These are phyloP conservation scores for Rhopalosiphum maidis DNA, from an alignment of 1,140 invertebrate species.

Conservation along the genomic window DNA sequence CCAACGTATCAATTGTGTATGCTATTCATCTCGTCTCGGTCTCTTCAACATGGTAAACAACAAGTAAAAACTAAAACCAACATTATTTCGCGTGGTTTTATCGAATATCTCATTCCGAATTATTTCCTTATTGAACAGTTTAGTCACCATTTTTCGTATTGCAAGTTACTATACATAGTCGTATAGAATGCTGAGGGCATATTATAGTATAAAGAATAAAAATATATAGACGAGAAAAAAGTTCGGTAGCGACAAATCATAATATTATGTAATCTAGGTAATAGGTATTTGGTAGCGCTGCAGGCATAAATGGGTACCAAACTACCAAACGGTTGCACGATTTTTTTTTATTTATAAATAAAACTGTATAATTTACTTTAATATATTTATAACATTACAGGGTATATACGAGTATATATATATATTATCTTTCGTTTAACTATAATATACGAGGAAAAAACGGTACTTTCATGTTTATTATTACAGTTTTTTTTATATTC, in stretches of 20 bases:
- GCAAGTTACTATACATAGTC: no score
- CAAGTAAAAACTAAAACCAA: background rate
- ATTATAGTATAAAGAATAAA: background rate
- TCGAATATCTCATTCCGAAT: background rate
- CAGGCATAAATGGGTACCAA: background rate
- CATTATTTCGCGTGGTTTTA: background rate
- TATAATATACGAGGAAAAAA: background rate
- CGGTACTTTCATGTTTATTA: conserved; percentile 24
- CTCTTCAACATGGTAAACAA: background rate
- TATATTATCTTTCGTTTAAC: background rate
- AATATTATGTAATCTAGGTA: background rate
- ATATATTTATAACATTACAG: background rate
- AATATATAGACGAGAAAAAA: background rate
- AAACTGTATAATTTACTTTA: background rate
- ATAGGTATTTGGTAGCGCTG: background rate
- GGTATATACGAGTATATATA: background rate
- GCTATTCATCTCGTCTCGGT: background rate
- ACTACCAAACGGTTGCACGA: background rate
- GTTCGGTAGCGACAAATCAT: background rate
- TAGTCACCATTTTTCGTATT: no score
- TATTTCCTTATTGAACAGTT: no score
- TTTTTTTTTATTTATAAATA: conserved; percentile 8
- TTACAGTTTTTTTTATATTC: conserved; percentile 13
- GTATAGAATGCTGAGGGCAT: no score
- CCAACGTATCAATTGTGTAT: background rate